Evolutionary conservation across 2,113 vertebrate species (phyloP).

Genomic region (Sylvietta virens): DNA sequence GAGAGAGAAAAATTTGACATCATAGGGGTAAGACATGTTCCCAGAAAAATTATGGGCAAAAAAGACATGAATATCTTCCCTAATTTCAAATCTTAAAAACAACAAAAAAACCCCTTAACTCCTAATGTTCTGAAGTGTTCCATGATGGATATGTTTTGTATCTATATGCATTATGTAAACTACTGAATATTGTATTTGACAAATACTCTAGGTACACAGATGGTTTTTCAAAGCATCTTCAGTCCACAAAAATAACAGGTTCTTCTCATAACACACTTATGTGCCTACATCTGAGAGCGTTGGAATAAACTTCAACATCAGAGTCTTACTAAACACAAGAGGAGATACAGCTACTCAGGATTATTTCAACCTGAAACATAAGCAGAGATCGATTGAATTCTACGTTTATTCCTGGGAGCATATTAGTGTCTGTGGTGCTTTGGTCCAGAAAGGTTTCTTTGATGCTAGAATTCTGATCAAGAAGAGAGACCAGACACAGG

Average conservation of each 20-base stretch:
- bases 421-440: not conserved
- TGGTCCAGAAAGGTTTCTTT: not conserved
- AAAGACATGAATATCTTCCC: not conserved
- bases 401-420: not conserved
- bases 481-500: fast-evolving
- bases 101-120: fast-evolving
- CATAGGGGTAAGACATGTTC: not conserved
- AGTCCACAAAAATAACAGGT: not conserved
- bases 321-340: not conserved
- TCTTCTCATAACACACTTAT: not conserved
- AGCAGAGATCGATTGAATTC: not conserved
- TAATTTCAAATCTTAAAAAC: not conserved
- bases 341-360: not conserved
- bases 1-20: fast-evolving
- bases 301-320: not conserved
- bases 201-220: not conserved
- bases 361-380: not conserved
- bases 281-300: not conserved
- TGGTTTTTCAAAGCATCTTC: not conserved
- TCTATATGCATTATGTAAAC: not conserved
- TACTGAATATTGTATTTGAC: not conserved
- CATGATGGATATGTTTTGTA: not conserved
- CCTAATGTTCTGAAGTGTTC: not conserved
- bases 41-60: not conserved
- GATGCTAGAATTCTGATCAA: not conserved